Evolutionary conservation across 2,888 invertebrate species (phyloP).

Genomic region (Drosophila kokeensis): DNA sequence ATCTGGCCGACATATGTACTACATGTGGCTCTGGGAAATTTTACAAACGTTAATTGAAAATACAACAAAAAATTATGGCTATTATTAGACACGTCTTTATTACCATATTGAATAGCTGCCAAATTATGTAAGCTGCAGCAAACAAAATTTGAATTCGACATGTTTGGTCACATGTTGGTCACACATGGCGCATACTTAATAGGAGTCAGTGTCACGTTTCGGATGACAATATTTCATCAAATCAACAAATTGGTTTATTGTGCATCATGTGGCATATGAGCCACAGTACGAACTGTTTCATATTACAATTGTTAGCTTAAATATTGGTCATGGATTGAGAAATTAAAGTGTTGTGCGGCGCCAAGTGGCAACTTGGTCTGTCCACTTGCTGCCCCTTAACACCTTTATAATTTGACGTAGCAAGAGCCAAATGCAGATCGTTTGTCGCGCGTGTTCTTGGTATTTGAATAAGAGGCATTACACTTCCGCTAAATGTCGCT

Average conservation of each 20-base stretch:
- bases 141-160: constrained; percentile 3
- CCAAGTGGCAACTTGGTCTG: constrained; percentile 1
- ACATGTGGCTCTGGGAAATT: no score
- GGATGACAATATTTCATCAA: constrained; percentile 39
- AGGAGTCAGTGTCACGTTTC: constrained; percentile 59
- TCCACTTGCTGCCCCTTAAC: constrained; percentile 34
- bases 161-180: constrained; percentile 26
- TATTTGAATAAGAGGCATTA: constrained; percentile 59
- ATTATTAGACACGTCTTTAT: neutral
- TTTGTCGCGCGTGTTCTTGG: constrained; percentile 71
- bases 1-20: neutral
- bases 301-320: constrained; percentile 6
- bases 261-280: constrained; percentile 31
- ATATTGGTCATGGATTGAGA: constrained; percentile 55
- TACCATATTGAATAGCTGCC: neutral
- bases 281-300: constrained; percentile 13
- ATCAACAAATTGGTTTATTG: constrained; percentile 36
- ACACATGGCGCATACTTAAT: constrained; percentile 65
- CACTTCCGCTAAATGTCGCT: constrained; percentile 78
- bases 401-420: constrained; percentile 62
- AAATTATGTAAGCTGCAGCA: neutral
- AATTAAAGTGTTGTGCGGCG: constrained; percentile 44
- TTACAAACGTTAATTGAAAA: neutral
- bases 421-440: constrained; percentile 42
- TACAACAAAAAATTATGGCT: neutral